phyloP scores from a whole-genome alignment of 2,113 vertebrate species.

The Lutjanus erythropterus region DNA sequence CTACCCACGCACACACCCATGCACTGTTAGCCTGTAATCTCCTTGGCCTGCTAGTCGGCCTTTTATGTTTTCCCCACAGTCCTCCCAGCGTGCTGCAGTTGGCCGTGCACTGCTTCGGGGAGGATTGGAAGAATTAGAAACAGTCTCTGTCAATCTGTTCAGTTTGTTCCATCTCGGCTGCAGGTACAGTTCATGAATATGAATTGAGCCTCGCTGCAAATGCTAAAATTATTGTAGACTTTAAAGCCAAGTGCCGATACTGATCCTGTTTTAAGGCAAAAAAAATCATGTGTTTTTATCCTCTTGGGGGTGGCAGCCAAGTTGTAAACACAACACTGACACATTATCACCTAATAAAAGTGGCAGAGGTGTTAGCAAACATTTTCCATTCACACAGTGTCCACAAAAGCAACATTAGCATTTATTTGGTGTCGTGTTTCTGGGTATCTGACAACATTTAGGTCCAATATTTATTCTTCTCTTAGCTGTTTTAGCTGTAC shows the following conservation, averaged over 20 bases:
- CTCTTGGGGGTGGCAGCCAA: background rate
- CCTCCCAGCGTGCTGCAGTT: conserved; percentile 45
- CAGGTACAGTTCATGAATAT: conserved; percentile 23
- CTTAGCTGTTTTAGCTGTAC: background rate
- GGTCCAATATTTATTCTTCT: background rate
- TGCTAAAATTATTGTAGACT: background rate
- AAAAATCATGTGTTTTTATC: background rate
- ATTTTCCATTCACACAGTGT: background rate
- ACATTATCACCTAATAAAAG: background rate
- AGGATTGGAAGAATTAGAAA: conserved; percentile 49
- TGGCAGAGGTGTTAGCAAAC: background rate
- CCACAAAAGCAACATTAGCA: background rate
- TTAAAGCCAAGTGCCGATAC: background rate
- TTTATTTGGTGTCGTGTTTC: background rate
- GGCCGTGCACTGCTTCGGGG: conserved; percentile 27
- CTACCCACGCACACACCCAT: conserved; percentile 30
- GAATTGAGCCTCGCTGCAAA: background rate
- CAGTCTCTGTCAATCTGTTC: conserved; percentile 30
- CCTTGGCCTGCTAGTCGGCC: conserved; percentile 33
- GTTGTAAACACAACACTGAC: background rate
- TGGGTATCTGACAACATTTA: too few relatives aligned
- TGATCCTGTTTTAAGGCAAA: background rate
- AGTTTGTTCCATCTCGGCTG: conserved; percentile 14
- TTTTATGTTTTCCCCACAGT: conserved; percentile 65
- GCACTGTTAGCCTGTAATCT: conserved; percentile 52